Percentiles rank a stretch among this genome's conserved stretches.
phyloP scores from a whole-genome alignment of 2,113 vertebrate species.

The Pleuronectes platessa region DNA sequence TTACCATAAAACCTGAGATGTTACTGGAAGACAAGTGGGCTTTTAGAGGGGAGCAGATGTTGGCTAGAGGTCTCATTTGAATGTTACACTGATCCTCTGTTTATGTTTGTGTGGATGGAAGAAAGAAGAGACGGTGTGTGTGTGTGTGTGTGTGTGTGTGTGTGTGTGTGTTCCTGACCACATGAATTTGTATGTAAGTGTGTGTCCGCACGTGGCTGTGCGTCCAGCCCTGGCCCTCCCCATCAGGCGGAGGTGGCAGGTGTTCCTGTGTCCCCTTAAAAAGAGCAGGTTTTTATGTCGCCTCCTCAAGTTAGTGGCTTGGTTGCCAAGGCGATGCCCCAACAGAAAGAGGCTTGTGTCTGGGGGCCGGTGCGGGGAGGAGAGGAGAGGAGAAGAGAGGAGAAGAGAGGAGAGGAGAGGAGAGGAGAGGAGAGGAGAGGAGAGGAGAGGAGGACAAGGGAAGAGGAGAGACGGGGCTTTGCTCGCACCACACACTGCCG shows the following conservation, averaged over 20 bases:
- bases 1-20: constrained; percentile 33
- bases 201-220: constrained; percentile 61
- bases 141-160: constrained; percentile 48
- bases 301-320: constrained; percentile 85
- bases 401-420: too few relatives aligned
- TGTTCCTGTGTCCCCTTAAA: constrained; percentile 83
- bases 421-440: background rate
- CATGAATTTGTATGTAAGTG: constrained; percentile 66
- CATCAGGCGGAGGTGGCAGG: constrained; percentile 81
- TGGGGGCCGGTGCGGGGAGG: constrained; percentile 79
- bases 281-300: constrained; percentile 86
- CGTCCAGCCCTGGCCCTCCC: constrained; percentile 63
- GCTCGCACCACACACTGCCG: constrained; percentile 53
- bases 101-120: constrained; percentile 23
- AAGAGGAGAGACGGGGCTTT: constrained; percentile 72
- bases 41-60: constrained; percentile 70
- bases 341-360: constrained; percentile 88
- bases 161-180: constrained; percentile 10
- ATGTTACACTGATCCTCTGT: constrained; percentile 67
- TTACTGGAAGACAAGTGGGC: constrained; percentile 57
- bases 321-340: constrained; percentile 83
- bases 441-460: constrained; percentile 71
- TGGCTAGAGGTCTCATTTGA: constrained; percentile 68
- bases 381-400: too few relatives aligned
- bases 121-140: constrained; percentile 16